phyloP scores from a whole-genome alignment of 2,888 invertebrate genomes.

The Drosophila phalerata region DNA sequence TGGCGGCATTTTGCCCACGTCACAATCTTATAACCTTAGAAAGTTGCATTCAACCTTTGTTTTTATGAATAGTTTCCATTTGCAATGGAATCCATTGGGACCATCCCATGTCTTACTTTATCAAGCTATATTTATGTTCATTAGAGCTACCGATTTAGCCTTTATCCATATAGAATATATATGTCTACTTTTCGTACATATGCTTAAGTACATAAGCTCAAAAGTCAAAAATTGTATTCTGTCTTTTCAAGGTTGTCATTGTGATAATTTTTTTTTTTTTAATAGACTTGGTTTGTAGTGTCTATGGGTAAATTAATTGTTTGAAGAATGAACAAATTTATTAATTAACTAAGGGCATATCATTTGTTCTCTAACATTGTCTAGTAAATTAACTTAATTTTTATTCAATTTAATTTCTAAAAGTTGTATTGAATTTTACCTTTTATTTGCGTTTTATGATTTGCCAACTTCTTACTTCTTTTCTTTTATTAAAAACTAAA shows the following conservation, averaged over 20 bases:
- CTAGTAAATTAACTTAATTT: background rate
- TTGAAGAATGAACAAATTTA: conserved; percentile 1
- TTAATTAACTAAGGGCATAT: background rate
- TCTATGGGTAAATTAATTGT: conserved; percentile 1
- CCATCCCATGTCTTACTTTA: no score
- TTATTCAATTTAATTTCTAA: background rate
- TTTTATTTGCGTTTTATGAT: background rate
- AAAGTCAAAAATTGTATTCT: conserved; percentile 52
- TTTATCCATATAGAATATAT: no score
- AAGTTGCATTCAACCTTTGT: background rate
- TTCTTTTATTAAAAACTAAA: no score
- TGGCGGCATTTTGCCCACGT: background rate
- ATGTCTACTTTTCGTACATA: conserved; percentile 15
- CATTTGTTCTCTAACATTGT: background rate
- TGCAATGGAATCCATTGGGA: no score
- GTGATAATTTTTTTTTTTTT: conserved; percentile 12
- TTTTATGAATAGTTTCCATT: background rate
- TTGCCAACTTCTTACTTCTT: no score
- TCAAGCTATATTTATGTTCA: no score
- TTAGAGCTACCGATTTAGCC: no score
- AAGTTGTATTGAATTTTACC: background rate
- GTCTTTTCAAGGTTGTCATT: conserved; percentile 33
- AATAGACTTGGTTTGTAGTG: conserved; percentile 34
- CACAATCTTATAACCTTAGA: conserved; percentile 2
- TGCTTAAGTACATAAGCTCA: conserved; percentile 19